Evolutionary conservation across 2,888 invertebrate genomes (phyloP).

Genomic region (Didymodactylos carnosus): DNA sequence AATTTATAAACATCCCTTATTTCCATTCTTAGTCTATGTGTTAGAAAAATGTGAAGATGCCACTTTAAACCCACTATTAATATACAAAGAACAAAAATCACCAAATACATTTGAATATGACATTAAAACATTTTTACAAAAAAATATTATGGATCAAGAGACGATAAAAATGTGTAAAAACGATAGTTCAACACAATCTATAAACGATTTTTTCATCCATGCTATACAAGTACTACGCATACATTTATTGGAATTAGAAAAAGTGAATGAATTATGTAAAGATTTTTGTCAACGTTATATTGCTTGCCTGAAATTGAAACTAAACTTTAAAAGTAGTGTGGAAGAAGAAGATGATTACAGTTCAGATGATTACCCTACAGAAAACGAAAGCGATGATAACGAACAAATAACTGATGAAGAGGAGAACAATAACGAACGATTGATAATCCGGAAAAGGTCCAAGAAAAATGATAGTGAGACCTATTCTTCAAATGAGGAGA

Average conservation of each 20-base stretch:
- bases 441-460: too few relatives aligned
- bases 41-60: constrained; percentile 99
- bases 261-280: constrained; percentile 77
- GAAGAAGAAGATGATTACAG: constrained; percentile 14
- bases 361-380: background rate
- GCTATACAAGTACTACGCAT: constrained; percentile 73
- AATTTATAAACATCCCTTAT: constrained; percentile 74
- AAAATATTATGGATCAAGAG: background rate
- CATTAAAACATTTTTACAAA: background rate
- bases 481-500: background rate
- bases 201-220: constrained; percentile 38
- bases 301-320: constrained; percentile 56
- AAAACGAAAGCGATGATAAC: background rate
- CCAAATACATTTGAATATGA: background rate
- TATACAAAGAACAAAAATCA: background rate
- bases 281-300: constrained; percentile 80
- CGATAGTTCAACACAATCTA: background rate
- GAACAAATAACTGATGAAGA: constrained; percentile 17
- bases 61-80: constrained; percentile 39
- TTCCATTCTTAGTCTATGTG: constrained; percentile 91
- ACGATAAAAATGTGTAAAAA: background rate
- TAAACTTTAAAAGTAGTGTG: constrained; percentile 25
- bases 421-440: too few relatives aligned
- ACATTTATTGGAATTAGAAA: constrained; percentile 71
- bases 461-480: too few relatives aligned